Conservation (phyloP, 2,888 invertebrate species). For the Lasioglossum oenotherae region DNA sequence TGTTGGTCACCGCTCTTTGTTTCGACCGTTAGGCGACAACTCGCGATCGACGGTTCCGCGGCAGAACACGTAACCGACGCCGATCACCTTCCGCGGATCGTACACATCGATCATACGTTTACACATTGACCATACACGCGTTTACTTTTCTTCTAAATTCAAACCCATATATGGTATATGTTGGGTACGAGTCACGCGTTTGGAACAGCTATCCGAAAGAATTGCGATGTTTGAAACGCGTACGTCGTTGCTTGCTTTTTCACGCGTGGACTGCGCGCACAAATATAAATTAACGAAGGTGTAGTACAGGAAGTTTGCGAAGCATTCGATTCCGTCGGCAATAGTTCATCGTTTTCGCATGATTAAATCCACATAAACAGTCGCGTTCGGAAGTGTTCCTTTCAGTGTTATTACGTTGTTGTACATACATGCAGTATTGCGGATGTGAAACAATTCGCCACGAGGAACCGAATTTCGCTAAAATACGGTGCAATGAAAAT, state of each 20-base stretch:
- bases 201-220: background rate
- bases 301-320: background rate
- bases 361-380: too few relatives aligned
- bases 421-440: background rate
- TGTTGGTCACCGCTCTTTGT: too few relatives aligned
- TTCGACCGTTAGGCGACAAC: too few relatives aligned
- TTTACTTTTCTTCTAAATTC: too few relatives aligned
- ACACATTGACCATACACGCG: too few relatives aligned
- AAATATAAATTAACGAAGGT: background rate
- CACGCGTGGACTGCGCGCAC: background rate
- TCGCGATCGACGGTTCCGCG: too few relatives aligned
- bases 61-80: too few relatives aligned
- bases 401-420: background rate
- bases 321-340: constrained; percentile 23
- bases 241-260: background rate
- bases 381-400: background rate
- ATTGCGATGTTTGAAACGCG: background rate
- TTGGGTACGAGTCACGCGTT: background rate
- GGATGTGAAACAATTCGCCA: background rate
- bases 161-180: too few relatives aligned
- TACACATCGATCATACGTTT: too few relatives aligned
- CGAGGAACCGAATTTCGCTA: background rate
- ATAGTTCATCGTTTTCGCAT: background rate
- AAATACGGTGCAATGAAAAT: background rate
- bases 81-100: too few relatives aligned